Conservation (phyloP, 2,888 invertebrate species). For the Thereva nobilitata region DNA sequence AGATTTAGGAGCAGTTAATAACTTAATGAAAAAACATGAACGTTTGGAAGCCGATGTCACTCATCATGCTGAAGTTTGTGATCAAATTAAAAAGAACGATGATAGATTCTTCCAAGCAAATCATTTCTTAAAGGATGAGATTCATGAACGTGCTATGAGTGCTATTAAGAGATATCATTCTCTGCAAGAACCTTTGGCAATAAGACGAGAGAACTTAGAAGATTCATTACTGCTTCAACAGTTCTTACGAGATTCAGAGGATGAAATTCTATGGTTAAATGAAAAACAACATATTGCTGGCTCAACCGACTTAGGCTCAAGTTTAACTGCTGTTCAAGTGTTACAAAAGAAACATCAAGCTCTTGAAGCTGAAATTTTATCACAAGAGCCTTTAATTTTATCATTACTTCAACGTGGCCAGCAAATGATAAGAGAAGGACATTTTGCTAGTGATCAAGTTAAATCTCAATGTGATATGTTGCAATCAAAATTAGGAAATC, state of each 20-base stretch:
- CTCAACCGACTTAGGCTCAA: conserved; percentile 70
- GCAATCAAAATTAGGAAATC: conserved; percentile 68
- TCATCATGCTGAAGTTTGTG: conserved; percentile 81
- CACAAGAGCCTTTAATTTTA: conserved; percentile 81
- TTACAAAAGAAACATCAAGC: conserved; percentile 93
- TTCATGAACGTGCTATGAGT: conserved; percentile 72
- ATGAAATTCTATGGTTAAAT: conserved; percentile 89
- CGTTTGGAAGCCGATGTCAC: conserved; percentile 85
- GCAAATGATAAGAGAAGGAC: conserved; percentile 80
- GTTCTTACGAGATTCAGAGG: conserved; percentile 89
- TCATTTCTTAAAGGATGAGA: conserved; percentile 90
- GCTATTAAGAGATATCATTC: conserved; percentile 74
- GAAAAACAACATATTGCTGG: conserved; percentile 74
- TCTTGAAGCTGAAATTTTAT: conserved; percentile 84
- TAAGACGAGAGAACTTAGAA: conserved; percentile 87
- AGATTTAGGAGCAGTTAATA: conserved; percentile 84
- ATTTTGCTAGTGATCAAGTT: conserved; percentile 80
- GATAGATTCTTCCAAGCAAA: conserved; percentile 75
- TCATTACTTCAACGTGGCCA: conserved; percentile 74
- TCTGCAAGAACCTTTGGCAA: conserved; percentile 87
- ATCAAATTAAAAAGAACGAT: conserved; percentile 77
- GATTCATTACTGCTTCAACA: conserved; percentile 87
- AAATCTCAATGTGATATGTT: conserved; percentile 62
- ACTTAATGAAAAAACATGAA: conserved; percentile 77
- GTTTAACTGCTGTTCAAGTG: conserved; percentile 78